Conservation (phyloP, 2,888 invertebrate genomes). For the Branchipolynoe longqiensis region DNA sequence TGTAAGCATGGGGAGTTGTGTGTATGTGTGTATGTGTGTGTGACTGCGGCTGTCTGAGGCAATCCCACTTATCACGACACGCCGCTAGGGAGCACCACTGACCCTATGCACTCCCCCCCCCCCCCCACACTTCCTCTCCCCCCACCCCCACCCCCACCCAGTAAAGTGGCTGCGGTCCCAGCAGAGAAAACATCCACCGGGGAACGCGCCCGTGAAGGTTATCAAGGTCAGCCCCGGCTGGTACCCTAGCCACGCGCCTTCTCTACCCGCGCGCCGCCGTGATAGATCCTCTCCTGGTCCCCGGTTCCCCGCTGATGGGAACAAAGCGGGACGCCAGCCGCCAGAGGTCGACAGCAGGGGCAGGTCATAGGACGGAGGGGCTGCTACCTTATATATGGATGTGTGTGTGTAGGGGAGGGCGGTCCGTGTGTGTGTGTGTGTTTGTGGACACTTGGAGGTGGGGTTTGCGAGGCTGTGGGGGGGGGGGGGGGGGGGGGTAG, state of each 20-base stretch:
- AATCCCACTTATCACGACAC: neutral
- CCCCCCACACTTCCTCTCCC: too few relatives aligned
- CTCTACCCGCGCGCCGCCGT: neutral
- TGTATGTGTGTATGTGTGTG: neutral
- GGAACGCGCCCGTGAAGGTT: neutral
- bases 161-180: neutral
- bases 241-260: neutral
- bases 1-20: too few relatives aligned
- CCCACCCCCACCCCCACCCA: too few relatives aligned
- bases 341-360: neutral
- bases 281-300: slow-evolving; percentile 26
- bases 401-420: neutral
- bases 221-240: neutral
- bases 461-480: neutral
- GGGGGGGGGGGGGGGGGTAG: neutral
- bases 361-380: neutral
- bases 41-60: neutral
- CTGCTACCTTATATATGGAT: neutral
- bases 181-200: neutral
- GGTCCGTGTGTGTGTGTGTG: neutral
- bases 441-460: neutral
- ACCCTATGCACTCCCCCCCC: slow-evolving; percentile 2
- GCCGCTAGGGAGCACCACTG: neutral
- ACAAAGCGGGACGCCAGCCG: neutral
- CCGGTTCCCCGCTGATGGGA: neutral